Conservation (phyloP, 2,888 invertebrate genomes). For the Pteria penguin region DNA sequence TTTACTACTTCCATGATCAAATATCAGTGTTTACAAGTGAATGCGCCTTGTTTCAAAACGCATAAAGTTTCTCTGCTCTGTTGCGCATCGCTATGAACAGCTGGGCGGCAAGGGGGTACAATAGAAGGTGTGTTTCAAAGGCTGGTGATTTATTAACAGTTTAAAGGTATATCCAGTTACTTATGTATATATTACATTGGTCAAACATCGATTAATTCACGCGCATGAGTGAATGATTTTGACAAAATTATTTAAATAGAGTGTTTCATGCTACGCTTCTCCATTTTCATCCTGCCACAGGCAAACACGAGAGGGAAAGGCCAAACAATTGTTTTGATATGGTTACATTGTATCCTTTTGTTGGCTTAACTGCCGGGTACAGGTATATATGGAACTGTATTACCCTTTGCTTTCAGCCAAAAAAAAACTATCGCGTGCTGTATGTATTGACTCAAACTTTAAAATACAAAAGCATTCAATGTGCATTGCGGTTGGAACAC, state of each 20-base stretch:
- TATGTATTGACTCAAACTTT: background rate
- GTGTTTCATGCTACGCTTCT: background rate
- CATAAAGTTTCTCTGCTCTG: too few relatives aligned
- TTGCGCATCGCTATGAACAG: too few relatives aligned
- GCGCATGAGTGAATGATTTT: background rate
- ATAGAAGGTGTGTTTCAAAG: background rate
- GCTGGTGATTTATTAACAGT: background rate
- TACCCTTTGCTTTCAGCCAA: background rate
- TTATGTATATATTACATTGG: background rate
- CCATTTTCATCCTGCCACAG: background rate
- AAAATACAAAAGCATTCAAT: background rate
- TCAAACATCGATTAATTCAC: background rate
- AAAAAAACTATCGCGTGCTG: background rate
- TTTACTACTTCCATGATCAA: too few relatives aligned
- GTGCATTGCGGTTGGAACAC: background rate
- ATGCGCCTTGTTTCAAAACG: too few relatives aligned
- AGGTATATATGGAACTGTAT: background rate
- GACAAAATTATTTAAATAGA: background rate
- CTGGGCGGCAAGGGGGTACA: background rate
- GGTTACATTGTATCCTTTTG: background rate
- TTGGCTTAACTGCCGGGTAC: background rate
- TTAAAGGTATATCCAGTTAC: background rate
- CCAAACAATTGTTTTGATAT: background rate
- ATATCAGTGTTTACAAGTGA: too few relatives aligned
- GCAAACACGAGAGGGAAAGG: background rate